Conservation (phyloP, 2,888 invertebrate genomes). For the Alviniconcha strummeri region DNA sequence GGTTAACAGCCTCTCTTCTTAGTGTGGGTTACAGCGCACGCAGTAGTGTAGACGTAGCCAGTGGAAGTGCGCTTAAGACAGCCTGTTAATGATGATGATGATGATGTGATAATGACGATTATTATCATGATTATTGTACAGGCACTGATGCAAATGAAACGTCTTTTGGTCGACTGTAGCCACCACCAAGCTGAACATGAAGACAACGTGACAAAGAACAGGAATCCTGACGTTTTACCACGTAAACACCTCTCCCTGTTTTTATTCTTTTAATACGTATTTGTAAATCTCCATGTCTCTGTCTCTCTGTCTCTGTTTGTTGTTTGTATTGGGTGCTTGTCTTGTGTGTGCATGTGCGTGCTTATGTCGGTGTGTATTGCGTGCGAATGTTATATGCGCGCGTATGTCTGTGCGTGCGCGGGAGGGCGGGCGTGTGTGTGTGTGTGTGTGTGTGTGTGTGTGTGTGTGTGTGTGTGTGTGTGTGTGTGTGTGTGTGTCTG, state of each 20-base stretch:
- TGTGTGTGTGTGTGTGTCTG: background rate
- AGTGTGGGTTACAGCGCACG: too few relatives aligned
- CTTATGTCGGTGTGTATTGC: too few relatives aligned
- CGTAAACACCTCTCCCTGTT: background rate
- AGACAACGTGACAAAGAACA: constrained; percentile 22
- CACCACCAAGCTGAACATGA: background rate
- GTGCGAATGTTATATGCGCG: too few relatives aligned
- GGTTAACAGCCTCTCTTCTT: too few relatives aligned
- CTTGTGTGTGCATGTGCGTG: too few relatives aligned
- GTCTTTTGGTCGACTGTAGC: background rate
- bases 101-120: background rate
- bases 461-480: background rate
- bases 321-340: too few relatives aligned
- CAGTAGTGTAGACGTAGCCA: too few relatives aligned
- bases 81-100: too few relatives aligned
- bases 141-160: constrained; percentile 13
- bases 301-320: background rate
- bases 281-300: background rate
- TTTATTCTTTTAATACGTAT: background rate
- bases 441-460: too few relatives aligned
- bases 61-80: too few relatives aligned
- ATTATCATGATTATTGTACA: background rate
- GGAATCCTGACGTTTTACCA: background rate
- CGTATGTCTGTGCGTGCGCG: too few relatives aligned
- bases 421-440: too few relatives aligned